phyloP scores from a whole-genome alignment of 2,888 invertebrate species.

The Magallana nippona region DNA sequence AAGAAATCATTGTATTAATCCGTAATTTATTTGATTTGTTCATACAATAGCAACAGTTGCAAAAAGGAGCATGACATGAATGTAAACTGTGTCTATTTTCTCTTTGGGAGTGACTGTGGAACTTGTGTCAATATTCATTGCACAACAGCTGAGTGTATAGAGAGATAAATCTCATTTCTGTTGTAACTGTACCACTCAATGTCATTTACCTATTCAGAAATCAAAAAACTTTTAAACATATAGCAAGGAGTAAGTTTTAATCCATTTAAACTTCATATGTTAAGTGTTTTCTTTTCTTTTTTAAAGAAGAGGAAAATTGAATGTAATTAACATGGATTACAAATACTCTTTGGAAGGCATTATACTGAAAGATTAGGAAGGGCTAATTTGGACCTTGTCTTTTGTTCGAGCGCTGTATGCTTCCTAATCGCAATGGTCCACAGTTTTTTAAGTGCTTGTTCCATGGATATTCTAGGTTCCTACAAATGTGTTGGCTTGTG shows the following conservation, averaged over 20 bases:
- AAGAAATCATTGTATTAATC: too few relatives aligned
- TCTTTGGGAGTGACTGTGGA: background rate
- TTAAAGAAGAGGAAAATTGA: background rate
- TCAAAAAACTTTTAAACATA: conserved; percentile 10
- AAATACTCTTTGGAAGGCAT: background rate
- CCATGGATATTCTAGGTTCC: background rate
- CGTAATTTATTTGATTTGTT: too few relatives aligned
- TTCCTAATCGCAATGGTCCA: conserved; percentile 1
- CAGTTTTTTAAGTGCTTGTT: background rate
- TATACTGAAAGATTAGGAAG: conserved; percentile 21
- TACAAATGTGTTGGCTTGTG: conserved; percentile 15
- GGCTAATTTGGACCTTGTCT: conserved; percentile 6
- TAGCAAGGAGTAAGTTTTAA: background rate
- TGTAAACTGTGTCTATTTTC: too few relatives aligned
- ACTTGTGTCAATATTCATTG: conserved; percentile 9
- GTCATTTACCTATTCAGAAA: conserved; percentile 16
- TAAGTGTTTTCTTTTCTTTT: background rate
- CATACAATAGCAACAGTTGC: too few relatives aligned
- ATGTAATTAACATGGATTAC: conserved; percentile 20
- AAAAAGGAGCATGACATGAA: too few relatives aligned
- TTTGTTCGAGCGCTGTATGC: background rate
- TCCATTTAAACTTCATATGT: conserved; percentile 7
- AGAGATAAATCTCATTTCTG: conserved; percentile 1
- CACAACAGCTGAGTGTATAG: background rate
- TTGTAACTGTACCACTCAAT: conserved; percentile 5